These are phyloP conservation scores for Phasianus colchicus DNA, from an alignment of 2,113 vertebrate genomes.

Conservation along the genomic window DNA sequence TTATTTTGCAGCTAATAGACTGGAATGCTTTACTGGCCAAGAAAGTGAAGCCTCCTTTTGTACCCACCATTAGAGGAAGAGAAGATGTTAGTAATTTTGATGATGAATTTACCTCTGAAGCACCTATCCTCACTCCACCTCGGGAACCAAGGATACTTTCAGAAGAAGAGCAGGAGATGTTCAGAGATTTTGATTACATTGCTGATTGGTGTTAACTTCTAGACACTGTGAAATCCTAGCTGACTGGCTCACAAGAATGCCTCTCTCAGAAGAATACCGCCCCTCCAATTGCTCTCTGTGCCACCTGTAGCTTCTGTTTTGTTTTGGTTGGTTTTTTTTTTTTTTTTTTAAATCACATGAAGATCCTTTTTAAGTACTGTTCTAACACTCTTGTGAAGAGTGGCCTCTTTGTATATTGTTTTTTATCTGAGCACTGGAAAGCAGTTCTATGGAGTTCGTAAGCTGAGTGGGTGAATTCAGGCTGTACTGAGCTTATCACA, in stretches of 20 bases:
- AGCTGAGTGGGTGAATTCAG: conserved; percentile 58
- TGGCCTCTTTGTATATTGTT: conserved; percentile 73
- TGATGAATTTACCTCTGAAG: conserved; percentile 98
- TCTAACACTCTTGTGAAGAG: conserved; percentile 74
- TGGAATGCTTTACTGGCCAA: conserved; percentile 94
- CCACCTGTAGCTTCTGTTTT: conserved; percentile 80
- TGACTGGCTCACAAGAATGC: conserved; percentile 77
- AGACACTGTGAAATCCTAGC: conserved; percentile 87
- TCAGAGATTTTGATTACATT: conserved; percentile 98
- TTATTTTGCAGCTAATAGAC: conserved; percentile 86
- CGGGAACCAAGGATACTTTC: conserved; percentile 92
- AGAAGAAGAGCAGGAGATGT: conserved; percentile 93
- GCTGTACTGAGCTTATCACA: conserved; percentile 49
- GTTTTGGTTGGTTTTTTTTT: conserved; percentile 20
- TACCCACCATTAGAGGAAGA: conserved; percentile 90
- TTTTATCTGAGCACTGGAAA: conserved; percentile 92
- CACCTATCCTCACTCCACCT: conserved; percentile 94
- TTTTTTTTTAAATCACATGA: conserved; percentile 73
- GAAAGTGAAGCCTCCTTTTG: conserved; percentile 96
- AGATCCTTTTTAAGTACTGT: conserved; percentile 78
- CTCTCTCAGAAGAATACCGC: conserved; percentile 67
- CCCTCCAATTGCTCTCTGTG: conserved; percentile 81
- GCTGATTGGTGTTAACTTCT: conserved; percentile 94
- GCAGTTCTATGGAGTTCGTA: conserved; percentile 71
- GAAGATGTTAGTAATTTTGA: conserved; percentile 99